These are phyloP conservation scores for Luscinia megarhynchos DNA, from an alignment of 2,797 vertebrate species.

Conservation along the genomic window DNA sequence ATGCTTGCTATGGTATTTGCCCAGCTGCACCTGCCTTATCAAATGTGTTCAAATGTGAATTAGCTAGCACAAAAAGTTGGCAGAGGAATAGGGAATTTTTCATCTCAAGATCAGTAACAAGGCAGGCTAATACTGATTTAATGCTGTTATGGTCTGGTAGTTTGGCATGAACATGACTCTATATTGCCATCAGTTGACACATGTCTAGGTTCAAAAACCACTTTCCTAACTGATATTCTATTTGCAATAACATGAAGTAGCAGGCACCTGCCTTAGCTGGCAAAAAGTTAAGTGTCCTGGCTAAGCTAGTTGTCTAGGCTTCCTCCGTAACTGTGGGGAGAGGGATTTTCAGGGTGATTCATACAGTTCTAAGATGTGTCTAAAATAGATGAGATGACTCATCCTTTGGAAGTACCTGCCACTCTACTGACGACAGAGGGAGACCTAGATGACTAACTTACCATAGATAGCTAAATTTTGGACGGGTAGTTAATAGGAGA, in stretches of 20 bases:
- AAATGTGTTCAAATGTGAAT: neutral
- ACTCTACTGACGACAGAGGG: conserved; percentile 48
- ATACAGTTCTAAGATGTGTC: conserved; percentile 37
- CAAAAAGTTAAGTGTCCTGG: conserved; percentile 5
- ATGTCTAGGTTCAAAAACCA: neutral
- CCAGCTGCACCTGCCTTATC: neutral
- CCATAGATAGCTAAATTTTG: conserved; percentile 18
- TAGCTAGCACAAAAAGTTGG: conserved; percentile 9
- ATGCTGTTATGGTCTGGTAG: neutral
- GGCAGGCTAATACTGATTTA: neutral
- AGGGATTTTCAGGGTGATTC: conserved; percentile 59
- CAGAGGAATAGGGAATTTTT: neutral
- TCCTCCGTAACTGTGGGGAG: neutral
- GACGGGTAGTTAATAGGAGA: neutral
- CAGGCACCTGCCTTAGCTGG: neutral
- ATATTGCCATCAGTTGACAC: neutral
- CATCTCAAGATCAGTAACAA: neutral
- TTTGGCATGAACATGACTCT: neutral
- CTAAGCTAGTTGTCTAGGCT: neutral
- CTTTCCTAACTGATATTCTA: neutral
- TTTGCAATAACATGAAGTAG: neutral
- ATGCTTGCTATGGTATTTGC: neutral
- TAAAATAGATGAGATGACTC: conserved; percentile 63
- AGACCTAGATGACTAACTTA: conserved; percentile 64
- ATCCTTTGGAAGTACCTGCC: conserved; percentile 62